Evolutionary conservation across 2,113 vertebrate species (phyloP).

Genomic region (Hepsetus odoe): DNA sequence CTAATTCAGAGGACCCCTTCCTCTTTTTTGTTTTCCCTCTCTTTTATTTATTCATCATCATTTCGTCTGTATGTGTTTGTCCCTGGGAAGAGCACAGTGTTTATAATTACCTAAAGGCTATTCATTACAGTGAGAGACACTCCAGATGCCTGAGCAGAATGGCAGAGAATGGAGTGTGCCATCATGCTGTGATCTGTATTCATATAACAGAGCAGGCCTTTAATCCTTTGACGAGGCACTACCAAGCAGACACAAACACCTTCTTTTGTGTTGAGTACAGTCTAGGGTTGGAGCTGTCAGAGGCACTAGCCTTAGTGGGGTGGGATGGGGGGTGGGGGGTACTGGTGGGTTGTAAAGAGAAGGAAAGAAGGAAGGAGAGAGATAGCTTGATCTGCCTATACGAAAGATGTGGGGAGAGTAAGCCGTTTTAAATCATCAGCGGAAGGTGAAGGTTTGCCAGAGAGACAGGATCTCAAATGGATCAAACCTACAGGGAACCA

Average conservation of each 20-base stretch:
- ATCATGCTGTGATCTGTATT: conserved; percentile 65
- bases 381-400: conserved; percentile 35
- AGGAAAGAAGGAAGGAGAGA: neutral
- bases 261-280: conserved; percentile 63
- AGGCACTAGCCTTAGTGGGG: conserved; percentile 53
- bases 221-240: conserved; percentile 69
- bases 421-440: conserved; percentile 25
- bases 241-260: conserved; percentile 57
- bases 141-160: conserved; percentile 60
- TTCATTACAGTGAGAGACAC: conserved; percentile 71
- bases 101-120: conserved; percentile 76
- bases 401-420: neutral
- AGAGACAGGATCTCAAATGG: conserved; percentile 46
- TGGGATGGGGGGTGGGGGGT: neutral
- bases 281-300: conserved; percentile 59
- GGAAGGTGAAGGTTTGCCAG: conserved; percentile 22
- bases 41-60: conserved; percentile 69
- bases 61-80: conserved; percentile 65
- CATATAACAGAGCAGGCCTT: conserved; percentile 64
- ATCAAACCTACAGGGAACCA: conserved; percentile 45
- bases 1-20: conserved; percentile 59
- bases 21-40: conserved; percentile 26
- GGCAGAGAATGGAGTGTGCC: conserved; percentile 65
- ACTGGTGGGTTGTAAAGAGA: neutral
- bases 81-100: conserved; percentile 65